These are phyloP conservation scores for Lonchura striata DNA, from an alignment of 2,113 vertebrate species.

Conservation along the genomic window DNA sequence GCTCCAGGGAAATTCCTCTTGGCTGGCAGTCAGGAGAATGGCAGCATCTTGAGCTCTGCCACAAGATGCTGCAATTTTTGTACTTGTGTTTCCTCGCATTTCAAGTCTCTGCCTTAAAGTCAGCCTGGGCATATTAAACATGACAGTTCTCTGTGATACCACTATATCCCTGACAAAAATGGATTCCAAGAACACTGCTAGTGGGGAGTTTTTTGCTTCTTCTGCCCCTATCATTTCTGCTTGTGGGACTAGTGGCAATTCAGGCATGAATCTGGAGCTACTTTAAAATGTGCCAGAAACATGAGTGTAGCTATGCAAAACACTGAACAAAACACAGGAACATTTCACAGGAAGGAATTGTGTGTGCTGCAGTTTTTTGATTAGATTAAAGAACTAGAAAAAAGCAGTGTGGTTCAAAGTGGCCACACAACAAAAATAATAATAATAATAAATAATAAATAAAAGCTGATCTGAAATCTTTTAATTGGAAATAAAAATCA, in stretches of 20 bases:
- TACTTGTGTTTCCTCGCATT: not conserved
- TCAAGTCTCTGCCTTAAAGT: not conserved
- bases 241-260: not conserved
- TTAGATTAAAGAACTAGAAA: conserved; percentile 23
- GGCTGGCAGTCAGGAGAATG: conserved; percentile 13
- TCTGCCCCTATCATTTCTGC: not conserved
- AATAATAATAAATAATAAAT: conserved; percentile 60
- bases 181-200: not conserved
- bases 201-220: not conserved
- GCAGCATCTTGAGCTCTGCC: not conserved
- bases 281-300: not conserved
- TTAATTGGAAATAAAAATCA: conserved; percentile 65
- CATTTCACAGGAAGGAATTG: not conserved
- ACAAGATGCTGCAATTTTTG: conserved; percentile 33
- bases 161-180: not conserved
- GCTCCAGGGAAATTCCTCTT: conserved; percentile 48
- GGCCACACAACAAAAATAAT: not conserved
- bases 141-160: not conserved
- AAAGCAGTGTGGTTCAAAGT: conserved; percentile 18
- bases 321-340: not conserved
- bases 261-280: not conserved
- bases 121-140: not conserved
- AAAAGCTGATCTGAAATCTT: conserved; percentile 34
- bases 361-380: conserved; percentile 7
- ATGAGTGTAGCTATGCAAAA: not conserved